Conservation (phyloP, 2,113 vertebrate genomes). For the Alligator sinensis region DNA sequence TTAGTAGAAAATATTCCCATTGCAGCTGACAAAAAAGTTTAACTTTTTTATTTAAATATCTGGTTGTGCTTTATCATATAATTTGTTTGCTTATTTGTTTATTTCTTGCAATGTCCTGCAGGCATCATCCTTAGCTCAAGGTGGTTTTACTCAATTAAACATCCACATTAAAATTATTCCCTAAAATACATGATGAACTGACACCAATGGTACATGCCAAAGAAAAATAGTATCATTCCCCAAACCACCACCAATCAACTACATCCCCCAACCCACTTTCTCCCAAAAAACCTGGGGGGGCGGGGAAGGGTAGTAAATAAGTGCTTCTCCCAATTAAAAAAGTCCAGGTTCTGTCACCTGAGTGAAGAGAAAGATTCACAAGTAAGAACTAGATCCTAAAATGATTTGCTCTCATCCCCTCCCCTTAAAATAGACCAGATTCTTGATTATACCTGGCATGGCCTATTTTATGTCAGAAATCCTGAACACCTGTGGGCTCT, state of each 20-base stretch:
- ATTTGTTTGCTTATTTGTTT: neutral
- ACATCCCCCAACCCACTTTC: no score
- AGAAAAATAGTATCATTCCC: no score
- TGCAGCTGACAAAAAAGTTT: conserved; percentile 43
- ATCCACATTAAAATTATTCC: neutral
- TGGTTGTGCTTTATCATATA: neutral
- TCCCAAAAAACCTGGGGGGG: no score
- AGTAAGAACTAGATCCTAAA: neutral
- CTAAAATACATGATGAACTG: neutral
- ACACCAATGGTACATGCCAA: neutral
- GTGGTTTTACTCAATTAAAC: neutral
- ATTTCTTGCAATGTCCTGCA: neutral
- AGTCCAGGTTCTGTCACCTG: neutral
- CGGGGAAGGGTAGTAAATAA: no score
- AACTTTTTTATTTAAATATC: conserved; percentile 38
- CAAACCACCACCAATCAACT: no score
- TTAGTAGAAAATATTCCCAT: conserved; percentile 51
- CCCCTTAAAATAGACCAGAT: neutral
- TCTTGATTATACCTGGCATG: neutral
- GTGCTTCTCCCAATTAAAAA: no score
- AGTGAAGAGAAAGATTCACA: neutral
- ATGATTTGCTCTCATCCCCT: neutral
- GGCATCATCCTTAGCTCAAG: neutral
- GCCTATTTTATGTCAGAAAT: neutral
- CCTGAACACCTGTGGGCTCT: neutral